Evolutionary conservation across 2,888 invertebrate species (phyloP).

Genomic region (Idaea biselata): DNA sequence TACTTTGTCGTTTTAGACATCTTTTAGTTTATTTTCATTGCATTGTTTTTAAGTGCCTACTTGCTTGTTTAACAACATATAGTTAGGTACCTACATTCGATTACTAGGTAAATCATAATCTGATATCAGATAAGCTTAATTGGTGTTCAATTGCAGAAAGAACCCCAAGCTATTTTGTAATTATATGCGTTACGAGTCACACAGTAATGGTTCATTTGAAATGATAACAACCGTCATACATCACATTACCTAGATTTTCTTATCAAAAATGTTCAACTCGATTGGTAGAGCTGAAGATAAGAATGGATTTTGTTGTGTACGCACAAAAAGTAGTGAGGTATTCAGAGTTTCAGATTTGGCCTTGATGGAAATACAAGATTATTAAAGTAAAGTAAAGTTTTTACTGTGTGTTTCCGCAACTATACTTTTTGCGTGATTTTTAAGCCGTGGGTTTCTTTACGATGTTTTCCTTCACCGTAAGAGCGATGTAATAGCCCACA

Average conservation of each 20-base stretch:
- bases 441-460: too few relatives aligned
- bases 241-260: slow-evolving; percentile 3
- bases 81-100: background rate
- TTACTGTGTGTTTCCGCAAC: too few relatives aligned
- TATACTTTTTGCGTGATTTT: too few relatives aligned
- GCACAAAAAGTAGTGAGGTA: background rate
- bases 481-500: too few relatives aligned
- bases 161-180: background rate
- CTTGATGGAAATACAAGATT: background rate
- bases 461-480: too few relatives aligned
- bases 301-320: background rate
- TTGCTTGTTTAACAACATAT: too few relatives aligned
- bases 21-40: too few relatives aligned
- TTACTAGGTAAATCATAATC: background rate
- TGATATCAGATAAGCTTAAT: background rate
- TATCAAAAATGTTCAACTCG: background rate
- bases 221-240: background rate
- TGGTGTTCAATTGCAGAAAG: background rate
- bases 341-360: background rate
- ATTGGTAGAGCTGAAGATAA: background rate
- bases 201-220: background rate
- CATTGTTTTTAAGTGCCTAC: too few relatives aligned
- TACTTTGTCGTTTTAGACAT: too few relatives aligned
- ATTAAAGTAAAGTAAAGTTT: too few relatives aligned
- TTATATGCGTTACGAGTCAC: background rate